Evolutionary conservation across 2,113 vertebrate species (phyloP), one percentile per base, ranked within the genome.

Genomic region (Anolis sagrei): DNA sequence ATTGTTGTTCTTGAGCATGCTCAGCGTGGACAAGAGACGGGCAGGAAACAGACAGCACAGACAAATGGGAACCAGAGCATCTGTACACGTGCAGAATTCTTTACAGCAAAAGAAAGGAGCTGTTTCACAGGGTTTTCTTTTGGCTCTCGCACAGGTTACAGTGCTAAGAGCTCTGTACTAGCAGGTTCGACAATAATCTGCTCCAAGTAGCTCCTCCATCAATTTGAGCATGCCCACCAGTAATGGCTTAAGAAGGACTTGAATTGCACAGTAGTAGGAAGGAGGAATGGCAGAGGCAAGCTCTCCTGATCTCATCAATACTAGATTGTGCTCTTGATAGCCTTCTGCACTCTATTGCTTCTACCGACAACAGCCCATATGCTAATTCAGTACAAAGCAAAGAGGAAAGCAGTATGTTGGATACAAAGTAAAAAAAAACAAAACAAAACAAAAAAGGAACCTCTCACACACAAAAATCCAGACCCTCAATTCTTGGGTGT

Each of bases 281-380:
- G 92, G 90, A 94, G 93, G 93, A 58, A 86, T 87, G 95, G 97
- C 89, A 94, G 95, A 97, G 95, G 94, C 95, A 94, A 95, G 94
- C 96, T 94, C 95, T 96, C 95, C 92, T 95, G 95, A 94, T 96
- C 95, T 94, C 92, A 95, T 96, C 96, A 58, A 96, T 93, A 91
- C 87, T 87, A 92, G 93, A 95, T 98, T 98, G 98, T 98, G 98
- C 98, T 99, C 98, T 97, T 97, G 92, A 95, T 96, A 96, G 96
- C 97, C 97, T 96, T 97, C 96, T 97, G 98, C 98, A 98, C 97
- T 96, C 98, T 99, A 99, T 99, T 99, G 98, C 98, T 98, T 98
- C 97, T 95, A 95, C 93, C 94, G 95, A 96, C 94, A 92, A 93
- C 92, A 93, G 94, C 95, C 95, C 91, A 44, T 92, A 91, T 95